Base-by-base conservation (phyloP, 2,888 invertebrate species). In the Lasioglossum morio region DNA sequence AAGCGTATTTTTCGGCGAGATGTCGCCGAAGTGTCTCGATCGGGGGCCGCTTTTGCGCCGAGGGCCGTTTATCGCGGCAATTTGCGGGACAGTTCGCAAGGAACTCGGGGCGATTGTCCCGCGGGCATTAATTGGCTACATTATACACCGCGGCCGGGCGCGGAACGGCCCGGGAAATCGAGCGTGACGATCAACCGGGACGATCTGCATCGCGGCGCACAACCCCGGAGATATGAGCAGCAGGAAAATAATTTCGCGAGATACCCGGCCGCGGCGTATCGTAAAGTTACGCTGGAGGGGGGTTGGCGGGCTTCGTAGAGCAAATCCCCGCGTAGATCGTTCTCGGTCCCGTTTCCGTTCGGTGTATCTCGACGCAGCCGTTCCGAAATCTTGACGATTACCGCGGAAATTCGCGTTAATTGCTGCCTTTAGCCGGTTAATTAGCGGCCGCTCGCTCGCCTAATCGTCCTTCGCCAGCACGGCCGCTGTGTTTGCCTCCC, bases 81-180 rank as follows among this genome's bases (percentile, higher is more conserved):
- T 89, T 89, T 88, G 86, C 90, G 84, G 83, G 88, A 87, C 87
- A 89, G 84, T 88, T 86, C 74, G 86, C 87, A 89, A 89, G 88
- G 86, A 85, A 86, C 87, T 87, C 48, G 69, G 72, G 81, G 72
- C 84, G 87, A 89, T 89, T 91, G 87, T 88, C 87, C 88, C 88
- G 88, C 85, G 85, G 86, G 86, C 76, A 87, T 86, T 86, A 87
- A 82, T 85, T 87, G 87, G 81, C 83, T 82, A 86, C 86, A 83
- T 91, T 88, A 83, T 78, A 85, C 73, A 84, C 85, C 57, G 81
- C 66, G 76, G 69, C 70, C n/a, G 30, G 60, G 37, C 43, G 27
- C 37, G 27, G 66, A 66, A 66, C 40, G 73, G 73, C 77, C 79
- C 30, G 72, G 90, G 85, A 86, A 89, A 88, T 89, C 87, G 86